phyloP scores from a whole-genome alignment of 2,797 vertebrate species.

The Eulemur rubriventer region DNA sequence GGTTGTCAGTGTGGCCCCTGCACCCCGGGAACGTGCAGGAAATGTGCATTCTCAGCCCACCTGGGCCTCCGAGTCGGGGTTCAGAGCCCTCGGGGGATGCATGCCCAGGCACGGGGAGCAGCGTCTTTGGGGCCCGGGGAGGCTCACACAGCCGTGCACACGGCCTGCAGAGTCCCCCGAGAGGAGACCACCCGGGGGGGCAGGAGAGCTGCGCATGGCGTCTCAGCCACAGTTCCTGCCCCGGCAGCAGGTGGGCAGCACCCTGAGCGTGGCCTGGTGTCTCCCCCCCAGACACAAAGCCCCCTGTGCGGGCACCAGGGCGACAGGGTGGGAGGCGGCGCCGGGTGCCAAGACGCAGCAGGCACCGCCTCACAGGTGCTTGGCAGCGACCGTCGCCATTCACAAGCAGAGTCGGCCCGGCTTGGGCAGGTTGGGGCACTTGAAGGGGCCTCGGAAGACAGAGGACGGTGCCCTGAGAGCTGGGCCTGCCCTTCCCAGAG shows the following conservation, averaged over 20 bases:
- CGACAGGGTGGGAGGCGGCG: not conserved
- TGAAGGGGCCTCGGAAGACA: not conserved
- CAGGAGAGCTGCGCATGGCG: too few relatives aligned
- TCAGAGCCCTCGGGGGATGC: not conserved
- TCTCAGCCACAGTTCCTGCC: fast-evolving
- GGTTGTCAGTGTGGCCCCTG: not conserved
- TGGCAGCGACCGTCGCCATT: not conserved
- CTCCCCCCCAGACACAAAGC: not conserved
- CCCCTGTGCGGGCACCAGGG: not conserved
- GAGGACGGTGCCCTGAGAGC: not conserved
- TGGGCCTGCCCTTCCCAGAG: not conserved
- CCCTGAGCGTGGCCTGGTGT: not conserved
- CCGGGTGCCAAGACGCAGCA: not conserved
- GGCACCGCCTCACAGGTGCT: not conserved
- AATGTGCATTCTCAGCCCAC: too few relatives aligned
- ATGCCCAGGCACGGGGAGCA: not conserved
- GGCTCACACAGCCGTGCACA: not conserved
- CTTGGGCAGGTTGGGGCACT: not conserved
- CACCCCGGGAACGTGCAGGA: not conserved
- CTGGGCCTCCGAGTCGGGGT: not conserved
- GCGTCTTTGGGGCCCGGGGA: not conserved
- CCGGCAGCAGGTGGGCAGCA: not conserved
- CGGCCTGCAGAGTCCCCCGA: not conserved
- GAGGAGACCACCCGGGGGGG: not conserved
- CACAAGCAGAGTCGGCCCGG: fast-evolving